These are phyloP conservation scores for Coptodon rendalli DNA, from an alignment of 2,113 vertebrate genomes.

Conservation along the genomic window DNA sequence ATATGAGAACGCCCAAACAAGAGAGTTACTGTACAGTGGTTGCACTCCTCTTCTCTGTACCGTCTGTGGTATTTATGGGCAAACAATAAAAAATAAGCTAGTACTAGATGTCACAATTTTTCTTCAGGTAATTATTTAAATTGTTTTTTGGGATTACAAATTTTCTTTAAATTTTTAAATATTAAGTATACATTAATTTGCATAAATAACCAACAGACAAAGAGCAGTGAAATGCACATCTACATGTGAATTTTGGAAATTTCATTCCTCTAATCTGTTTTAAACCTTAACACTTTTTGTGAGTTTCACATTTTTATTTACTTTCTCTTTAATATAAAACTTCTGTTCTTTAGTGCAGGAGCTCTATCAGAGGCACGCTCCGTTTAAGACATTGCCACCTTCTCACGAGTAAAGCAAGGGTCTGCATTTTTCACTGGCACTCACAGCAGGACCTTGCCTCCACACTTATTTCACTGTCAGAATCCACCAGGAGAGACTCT, in stretches of 20 bases:
- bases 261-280: background rate
- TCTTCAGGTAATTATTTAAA: background rate
- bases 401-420: background rate
- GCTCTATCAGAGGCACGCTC: background rate
- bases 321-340: background rate
- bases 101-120: background rate
- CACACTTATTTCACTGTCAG: constrained; percentile 31
- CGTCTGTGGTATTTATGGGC: background rate
- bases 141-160: background rate
- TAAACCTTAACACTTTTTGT: background rate
- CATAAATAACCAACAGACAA: background rate
- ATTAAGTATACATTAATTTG: background rate
- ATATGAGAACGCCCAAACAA: background rate
- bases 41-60: background rate
- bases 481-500: constrained; percentile 20
- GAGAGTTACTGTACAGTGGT: background rate
- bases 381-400: background rate
- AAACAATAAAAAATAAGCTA: background rate
- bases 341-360: background rate
- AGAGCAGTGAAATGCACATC: background rate
- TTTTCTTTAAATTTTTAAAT: background rate
- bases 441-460: background rate
- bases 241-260: background rate
- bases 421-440: background rate
- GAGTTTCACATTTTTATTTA: background rate